These are phyloP conservation scores for Cephalotes varians DNA, from an alignment of 2,888 invertebrate genomes.

Conservation along the genomic window DNA sequence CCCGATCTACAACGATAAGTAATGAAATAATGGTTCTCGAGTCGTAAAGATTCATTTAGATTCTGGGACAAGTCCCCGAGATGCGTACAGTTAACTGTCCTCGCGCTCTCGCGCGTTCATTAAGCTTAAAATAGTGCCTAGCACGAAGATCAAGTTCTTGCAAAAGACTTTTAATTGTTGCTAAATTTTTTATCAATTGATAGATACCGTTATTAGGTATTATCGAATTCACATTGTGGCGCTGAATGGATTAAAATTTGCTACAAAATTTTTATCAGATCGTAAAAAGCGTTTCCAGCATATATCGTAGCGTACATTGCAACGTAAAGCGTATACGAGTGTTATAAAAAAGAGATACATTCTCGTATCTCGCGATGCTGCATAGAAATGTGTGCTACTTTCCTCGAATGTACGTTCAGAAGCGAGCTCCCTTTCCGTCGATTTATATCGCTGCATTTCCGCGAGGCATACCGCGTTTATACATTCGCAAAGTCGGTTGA, in stretches of 20 bases:
- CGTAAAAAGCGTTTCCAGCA: not conserved
- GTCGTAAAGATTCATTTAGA: constrained; percentile 21
- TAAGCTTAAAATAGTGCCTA: not conserved
- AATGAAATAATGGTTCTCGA: constrained; percentile 27
- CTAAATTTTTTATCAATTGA: not conserved
- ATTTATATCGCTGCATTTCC: constrained; percentile 38
- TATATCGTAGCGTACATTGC: not conserved
- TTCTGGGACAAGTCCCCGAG: constrained; percentile 7
- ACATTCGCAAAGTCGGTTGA: constrained; percentile 21
- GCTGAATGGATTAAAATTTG: not conserved
- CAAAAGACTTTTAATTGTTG: not conserved
- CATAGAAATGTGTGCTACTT: constrained; percentile 16
- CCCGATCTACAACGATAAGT: constrained; percentile 25
- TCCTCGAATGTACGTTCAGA: constrained; percentile 13
- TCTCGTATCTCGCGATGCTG: not conserved
- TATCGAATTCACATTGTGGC: not conserved
- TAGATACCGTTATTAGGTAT: not conserved
- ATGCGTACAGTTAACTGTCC: not conserved
- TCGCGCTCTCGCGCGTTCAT: not conserved
- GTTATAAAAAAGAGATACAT: constrained; percentile 2
- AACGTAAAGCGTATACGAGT: not conserved
- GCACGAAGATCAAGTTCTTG: not conserved
- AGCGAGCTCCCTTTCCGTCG: constrained; percentile 10
- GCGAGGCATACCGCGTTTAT: constrained; percentile 21
- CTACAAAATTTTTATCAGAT: not conserved